Conservation (phyloP, 2,888 invertebrate species). For the Tipula helvola region DNA sequence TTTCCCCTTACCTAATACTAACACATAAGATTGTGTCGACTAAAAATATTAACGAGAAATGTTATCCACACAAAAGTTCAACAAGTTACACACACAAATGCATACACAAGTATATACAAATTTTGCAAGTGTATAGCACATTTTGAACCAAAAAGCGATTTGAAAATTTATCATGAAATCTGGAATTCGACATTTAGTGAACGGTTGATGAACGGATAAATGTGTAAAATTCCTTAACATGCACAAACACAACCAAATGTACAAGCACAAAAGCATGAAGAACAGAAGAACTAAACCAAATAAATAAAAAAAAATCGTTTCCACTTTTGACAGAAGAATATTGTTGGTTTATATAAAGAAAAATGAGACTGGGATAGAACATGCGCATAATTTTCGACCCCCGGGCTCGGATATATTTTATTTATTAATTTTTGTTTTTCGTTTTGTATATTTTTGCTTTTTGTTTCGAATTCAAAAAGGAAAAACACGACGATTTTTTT, state of each 20-base stretch:
- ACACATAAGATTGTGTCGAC: too few species aligned
- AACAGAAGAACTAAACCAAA: neutral
- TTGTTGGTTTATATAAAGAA: neutral
- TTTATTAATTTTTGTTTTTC: neutral
- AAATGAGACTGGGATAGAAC: neutral
- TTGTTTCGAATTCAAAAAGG: neutral
- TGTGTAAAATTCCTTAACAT: neutral
- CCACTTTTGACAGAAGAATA: neutral
- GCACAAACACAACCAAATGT: neutral
- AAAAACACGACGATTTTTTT: neutral
- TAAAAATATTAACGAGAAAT: too few species aligned
- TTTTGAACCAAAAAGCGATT: neutral
- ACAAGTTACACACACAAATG: neutral
- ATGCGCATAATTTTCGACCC: neutral
- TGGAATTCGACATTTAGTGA: neutral
- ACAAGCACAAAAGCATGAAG: neutral
- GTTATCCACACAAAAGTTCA: neutral
- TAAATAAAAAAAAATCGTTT: neutral
- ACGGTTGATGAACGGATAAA: neutral
- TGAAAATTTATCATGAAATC: neutral
- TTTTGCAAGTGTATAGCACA: too few species aligned
- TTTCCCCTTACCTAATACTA: too few species aligned
- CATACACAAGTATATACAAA: neutral
- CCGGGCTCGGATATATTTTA: neutral
- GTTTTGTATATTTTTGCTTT: neutral